Evolutionary conservation across 2,888 invertebrate species (phyloP).

Genomic region (Tridacna gigas): DNA sequence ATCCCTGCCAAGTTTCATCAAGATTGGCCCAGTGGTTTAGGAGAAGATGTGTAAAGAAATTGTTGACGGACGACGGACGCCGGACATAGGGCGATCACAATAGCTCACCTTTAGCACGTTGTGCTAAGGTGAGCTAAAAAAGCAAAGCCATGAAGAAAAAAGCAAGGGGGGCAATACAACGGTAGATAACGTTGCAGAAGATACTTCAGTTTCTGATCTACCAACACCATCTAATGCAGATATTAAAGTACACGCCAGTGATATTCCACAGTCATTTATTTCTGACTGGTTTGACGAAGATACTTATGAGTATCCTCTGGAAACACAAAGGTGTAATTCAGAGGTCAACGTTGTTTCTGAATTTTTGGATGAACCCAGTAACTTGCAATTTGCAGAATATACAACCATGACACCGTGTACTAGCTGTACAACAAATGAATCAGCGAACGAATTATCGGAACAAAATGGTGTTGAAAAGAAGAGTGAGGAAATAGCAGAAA

Average conservation of each 20-base stretch:
- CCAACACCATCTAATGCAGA: neutral
- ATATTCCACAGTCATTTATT: conserved; percentile 8
- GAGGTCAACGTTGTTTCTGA: neutral
- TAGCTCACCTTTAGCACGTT: too few relatives aligned
- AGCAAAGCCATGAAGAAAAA: neutral
- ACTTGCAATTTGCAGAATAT: neutral
- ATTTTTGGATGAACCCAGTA: neutral
- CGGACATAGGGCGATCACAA: too few relatives aligned
- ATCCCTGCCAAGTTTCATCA: too few relatives aligned
- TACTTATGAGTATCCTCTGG: neutral
- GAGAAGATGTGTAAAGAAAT: too few relatives aligned
- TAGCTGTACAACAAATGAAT: neutral
- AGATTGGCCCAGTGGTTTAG: too few relatives aligned
- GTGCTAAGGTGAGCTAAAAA: too few relatives aligned
- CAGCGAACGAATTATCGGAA: neutral
- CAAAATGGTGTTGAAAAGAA: neutral
- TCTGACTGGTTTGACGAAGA: neutral
- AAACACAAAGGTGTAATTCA: neutral
- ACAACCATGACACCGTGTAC: neutral
- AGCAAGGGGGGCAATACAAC: too few relatives aligned
- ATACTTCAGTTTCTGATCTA: too few relatives aligned
- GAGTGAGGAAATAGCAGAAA: neutral
- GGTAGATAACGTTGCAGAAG: too few relatives aligned
- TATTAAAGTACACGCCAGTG: neutral
- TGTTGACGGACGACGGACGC: too few relatives aligned